A percentile compares a stretch with the other conserved stretches of the same genome.
Evolutionary conservation across 2,113 vertebrate species (phyloP).

Genomic region (Acanthochromis polyacanthus): DNA sequence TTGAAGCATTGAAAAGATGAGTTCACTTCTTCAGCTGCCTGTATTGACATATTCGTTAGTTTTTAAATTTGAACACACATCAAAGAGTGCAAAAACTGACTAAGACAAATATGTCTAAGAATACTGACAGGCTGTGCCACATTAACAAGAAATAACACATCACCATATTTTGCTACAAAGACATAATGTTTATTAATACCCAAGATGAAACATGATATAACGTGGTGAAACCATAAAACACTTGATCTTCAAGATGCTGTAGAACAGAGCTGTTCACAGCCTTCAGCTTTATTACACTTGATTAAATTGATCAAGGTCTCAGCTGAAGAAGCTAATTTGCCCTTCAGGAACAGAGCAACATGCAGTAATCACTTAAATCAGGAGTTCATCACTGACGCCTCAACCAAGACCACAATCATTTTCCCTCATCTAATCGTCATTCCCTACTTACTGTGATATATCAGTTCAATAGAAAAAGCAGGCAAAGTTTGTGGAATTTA

Average conservation of each 20-base stretch:
- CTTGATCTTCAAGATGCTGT: conserved; percentile 7
- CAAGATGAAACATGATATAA: conserved; percentile 12
- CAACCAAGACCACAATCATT: neutral
- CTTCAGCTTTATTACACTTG: conserved; percentile 46
- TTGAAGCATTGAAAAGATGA: neutral
- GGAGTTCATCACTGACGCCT: conserved; percentile 37
- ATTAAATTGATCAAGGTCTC: conserved; percentile 64
- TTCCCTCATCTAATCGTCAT: neutral
- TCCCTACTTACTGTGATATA: neutral
- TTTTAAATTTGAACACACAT: no score
- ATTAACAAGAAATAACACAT: neutral
- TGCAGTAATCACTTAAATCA: conserved; percentile 56
- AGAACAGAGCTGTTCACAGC: conserved; percentile 22
- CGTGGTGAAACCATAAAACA: conserved; percentile 13
- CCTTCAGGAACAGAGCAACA: conserved; percentile 50
- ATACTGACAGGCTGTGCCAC: neutral
- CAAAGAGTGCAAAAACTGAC: neutral
- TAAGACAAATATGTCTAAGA: neutral
- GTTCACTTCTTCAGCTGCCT: neutral
- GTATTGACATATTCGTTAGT: neutral
- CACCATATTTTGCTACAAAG: neutral
- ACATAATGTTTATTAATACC: conserved; percentile 8
- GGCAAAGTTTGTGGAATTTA: conserved; percentile 6
- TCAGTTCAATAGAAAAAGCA: conserved; percentile 13
- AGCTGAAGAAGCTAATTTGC: conserved; percentile 47